A percentile compares a stretch with the other conserved stretches of the same genome.
Evolutionary conservation across 2,888 invertebrate species (phyloP).

Genomic region (Acanthosoma haemorrhoidale): DNA sequence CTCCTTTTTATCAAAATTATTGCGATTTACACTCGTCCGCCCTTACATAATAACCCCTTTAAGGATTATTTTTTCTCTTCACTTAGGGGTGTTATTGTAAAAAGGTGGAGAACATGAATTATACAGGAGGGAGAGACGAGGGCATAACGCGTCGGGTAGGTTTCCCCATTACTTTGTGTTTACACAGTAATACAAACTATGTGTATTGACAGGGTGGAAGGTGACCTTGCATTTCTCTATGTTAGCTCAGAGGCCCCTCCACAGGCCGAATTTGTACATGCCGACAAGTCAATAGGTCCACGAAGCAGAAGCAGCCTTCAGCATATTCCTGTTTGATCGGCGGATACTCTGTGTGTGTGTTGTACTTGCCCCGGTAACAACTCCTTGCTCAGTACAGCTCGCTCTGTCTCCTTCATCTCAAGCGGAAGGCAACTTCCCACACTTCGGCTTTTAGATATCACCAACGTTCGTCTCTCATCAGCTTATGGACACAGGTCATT

Average conservation of each 20-base stretch:
- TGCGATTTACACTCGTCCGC: neutral
- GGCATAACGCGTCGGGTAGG: neutral
- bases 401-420: too few relatives aligned
- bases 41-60: neutral
- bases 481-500: too few relatives aligned
- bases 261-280: neutral
- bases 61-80: slow-evolving; percentile 1
- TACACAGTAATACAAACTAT: slow-evolving; percentile 23
- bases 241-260: neutral
- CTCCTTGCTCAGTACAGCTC: too few relatives aligned
- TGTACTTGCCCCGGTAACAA: too few relatives aligned
- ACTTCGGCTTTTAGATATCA: too few relatives aligned
- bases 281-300: slow-evolving; percentile 2
- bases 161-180: neutral
- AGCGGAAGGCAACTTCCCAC: too few relatives aligned
- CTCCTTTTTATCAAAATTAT: slow-evolving; percentile 18
- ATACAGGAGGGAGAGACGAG: neutral
- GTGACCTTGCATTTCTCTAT: slow-evolving; percentile 2
- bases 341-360: too few relatives aligned
- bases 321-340: neutral
- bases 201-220: slow-evolving; percentile 9
- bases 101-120: slow-evolving; percentile 16
- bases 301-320: neutral
- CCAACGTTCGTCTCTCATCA: too few relatives aligned
- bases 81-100: slow-evolving; percentile 13